Base-by-base conservation (phyloP, 1,140 invertebrate species). In the Pararge aegeria region DNA sequence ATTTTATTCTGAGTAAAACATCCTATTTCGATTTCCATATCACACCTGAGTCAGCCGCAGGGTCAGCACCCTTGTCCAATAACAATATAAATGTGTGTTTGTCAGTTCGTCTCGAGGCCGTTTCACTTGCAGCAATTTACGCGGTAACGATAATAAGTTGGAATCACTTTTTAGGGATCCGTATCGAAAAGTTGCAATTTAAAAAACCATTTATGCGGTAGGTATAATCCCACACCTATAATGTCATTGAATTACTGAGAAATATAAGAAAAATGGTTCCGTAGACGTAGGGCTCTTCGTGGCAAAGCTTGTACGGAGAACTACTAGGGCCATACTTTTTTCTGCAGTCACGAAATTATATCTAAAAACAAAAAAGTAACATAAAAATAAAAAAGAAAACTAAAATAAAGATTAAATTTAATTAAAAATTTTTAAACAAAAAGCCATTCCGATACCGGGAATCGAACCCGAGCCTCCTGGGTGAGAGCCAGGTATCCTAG, bases 91-190 rank as follows among this genome's bases (percentile, higher is more conserved):
- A 55, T 72, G 53, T 69, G 48, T 66, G 70, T 73, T 66, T 70
- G 73, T 70, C 19, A 53, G 68, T 66, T 40, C 49, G 71, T 66
- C 61, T 66, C 70, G 73, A 83, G 80, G 78, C 68, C 78, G 53
- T 74, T 72, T 77, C 74, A 80, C 78, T 83, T 80, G 73, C 64
- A 68, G 69, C 70, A 78, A 75, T 80, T 80, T 78, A 76, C 78
- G 66, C 69, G 51, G 68, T 60, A 65, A 61, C 62, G 70, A 68
- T 79, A 78, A 83, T 78, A 75, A 79, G 61, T 70, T 70, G 50
- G 48, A 62, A 69, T 73, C 64, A 70, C 65, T 65, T 75, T 71
- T 72, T 66, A 62, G 62, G 30, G 63, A 44, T 67, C 55, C 56
- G 24, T 49, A 10, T 0, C 20, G 12, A 5, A 16, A n/a, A 0